phyloP scores from a whole-genome alignment of 2,888 invertebrate genomes.

The Periphyllus acericola region DNA sequence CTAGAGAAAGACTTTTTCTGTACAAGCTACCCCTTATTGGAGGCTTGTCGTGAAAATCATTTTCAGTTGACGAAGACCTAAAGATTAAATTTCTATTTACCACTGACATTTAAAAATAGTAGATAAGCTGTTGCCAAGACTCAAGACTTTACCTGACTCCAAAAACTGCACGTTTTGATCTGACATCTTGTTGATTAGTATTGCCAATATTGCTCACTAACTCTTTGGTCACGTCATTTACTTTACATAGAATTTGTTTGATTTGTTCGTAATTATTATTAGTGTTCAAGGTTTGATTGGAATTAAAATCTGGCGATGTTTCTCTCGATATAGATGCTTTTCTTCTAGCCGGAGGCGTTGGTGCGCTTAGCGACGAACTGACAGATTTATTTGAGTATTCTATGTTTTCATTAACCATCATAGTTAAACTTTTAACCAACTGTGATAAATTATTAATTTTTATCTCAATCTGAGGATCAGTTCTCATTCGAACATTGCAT shows the following conservation, averaged over 20 bases:
- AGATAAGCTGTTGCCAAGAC: too few relatives aligned
- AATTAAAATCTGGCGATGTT: conserved; percentile 51
- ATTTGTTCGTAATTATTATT: conserved; percentile 49
- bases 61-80: conserved; percentile 74
- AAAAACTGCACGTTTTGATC: conserved; percentile 48
- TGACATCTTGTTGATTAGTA: conserved; percentile 35
- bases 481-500: conserved; percentile 53
- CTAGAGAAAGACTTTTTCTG: conserved; percentile 78
- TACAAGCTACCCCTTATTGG: conserved; percentile 71
- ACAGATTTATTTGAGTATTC: conserved; percentile 38
- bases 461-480: conserved; percentile 50
- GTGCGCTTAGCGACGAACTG: conserved; percentile 25
- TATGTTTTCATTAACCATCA: conserved; percentile 32
- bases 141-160: conserved; percentile 37
- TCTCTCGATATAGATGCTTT: conserved; percentile 50
- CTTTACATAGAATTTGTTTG: conserved; percentile 50
- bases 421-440: conserved; percentile 46
- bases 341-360: conserved; percentile 55
- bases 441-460: conserved; percentile 56
- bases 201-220: conserved; percentile 28
- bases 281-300: not conserved
- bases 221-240: conserved; percentile 51
- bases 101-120: not conserved
- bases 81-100: conserved; percentile 1
- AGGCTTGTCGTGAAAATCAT: conserved; percentile 68